Base-by-base conservation (phyloP, 2,113 vertebrate species). In the Albula glossodonta region DNA sequence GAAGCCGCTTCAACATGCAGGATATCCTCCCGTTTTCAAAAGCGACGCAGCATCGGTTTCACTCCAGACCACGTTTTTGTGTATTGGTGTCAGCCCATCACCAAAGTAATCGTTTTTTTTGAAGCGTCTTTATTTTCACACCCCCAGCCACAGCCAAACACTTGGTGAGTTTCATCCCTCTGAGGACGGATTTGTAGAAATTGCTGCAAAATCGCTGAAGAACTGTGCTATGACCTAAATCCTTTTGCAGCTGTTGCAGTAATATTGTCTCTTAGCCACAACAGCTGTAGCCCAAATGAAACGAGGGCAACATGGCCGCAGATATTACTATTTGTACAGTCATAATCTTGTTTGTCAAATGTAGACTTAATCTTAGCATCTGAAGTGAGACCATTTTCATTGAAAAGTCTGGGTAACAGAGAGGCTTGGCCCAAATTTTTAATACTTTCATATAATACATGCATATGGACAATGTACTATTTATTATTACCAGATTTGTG, bases 271-370 rank as follows among this genome's bases (percentile, higher is more conserved):
- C 19, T 31, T 10, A 22, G 22, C 70, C 70, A 82, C 57, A 82
- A 86, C 92, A 91, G 90, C 89, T 89, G 90, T 84, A 88, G 86
- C 85, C 80, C 19, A 48, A 81, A 51, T 4, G 5, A 53, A 51
- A 52, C n/a, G 22, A 85, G 88, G 82, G 19, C 89, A 87, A 90
- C 84, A 90, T 91, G 90, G 93, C 93, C 88, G 79, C 85, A 60
- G 87, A 88, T 85, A 12, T 90, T 93, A 31, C 19, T 70, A 19
- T 22, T 70, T 5, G 70, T 31, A n/a, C 22, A 74, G 70, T 92
- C 84, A 92, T 93, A 93, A 95, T 94, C 92, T 91, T 82, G 78
- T 87, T 85, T 82, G 85, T 92, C 93, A 94, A 94, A 93, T 94
- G 93, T 91, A 87, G 89, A 90, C 90, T 91, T 82, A 74, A 74